Base-by-base conservation (phyloP, 2,888 invertebrate genomes). In the Diogma glabrata region DNA sequence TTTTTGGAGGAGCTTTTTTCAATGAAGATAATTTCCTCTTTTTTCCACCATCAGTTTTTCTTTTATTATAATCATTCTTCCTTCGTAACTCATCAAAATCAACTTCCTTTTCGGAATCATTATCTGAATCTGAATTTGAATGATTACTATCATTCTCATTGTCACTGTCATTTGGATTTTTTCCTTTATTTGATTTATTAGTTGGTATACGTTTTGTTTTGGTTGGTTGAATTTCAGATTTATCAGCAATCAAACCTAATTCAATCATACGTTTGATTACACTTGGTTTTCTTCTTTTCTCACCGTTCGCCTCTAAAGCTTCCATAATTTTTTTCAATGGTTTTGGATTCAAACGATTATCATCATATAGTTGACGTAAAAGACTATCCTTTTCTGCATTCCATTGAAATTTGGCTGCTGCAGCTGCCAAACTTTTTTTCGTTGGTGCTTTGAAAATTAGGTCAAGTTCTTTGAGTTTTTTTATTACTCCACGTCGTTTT, bases 221-320 rank as follows among this genome's bases (percentile, higher is more conserved):
- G 47, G 45, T 50, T 1, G 69, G 70, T 47, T 67, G 19, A 49
- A 70, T 67, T 59, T 90, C 83, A 53, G 79, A 84, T 63, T 77
- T 80, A 71, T 90, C 87, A 49, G 75, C 72, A 56, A 88, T 82
- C 57, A 93, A 65, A 54, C 84, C 84, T 59, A 91, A 72, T 63
- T 85, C 81, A 55, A 92, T 66, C 64, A 94, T 75, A 64, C 92
- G 84, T 60, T 88, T 84, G 57, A 87, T 76, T 59, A 87, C 81
- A 63, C 79, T 80, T 55, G 77, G 76, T 67, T 84, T 87, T 28
- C 83, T 77, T 57, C 89, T 77, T 56, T 78, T 79, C 50, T 63
- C 64, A 16, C 57, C 61, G 23, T 69, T 79, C 50, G 63, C 63
- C 14, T 57, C 61, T 22, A 70, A 65, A 19, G 61, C 63, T 12